phyloP scores from a whole-genome alignment of 1,140 invertebrate genomes.

The Apis cerana region DNA sequence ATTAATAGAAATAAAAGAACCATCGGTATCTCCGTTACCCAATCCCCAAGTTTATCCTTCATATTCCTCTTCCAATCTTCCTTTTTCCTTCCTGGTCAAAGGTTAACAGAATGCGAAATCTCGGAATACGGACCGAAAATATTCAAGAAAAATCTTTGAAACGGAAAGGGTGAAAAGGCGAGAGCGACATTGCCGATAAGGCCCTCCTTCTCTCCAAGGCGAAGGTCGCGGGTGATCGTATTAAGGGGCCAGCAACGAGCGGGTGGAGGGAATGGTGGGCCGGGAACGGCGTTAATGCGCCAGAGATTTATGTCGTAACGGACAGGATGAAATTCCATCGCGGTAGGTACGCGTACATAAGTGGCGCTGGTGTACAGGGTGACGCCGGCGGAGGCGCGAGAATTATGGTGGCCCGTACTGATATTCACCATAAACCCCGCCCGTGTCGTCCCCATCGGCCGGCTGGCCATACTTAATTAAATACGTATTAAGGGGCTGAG shows the following conservation, averaged over 20 bases:
- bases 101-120: constrained; percentile 8
- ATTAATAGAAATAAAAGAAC: no score
- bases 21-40: no score
- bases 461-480: constrained; percentile 75
- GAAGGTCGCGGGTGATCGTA: constrained; percentile 46
- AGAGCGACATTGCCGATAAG: neutral
- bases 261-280: constrained; percentile 12
- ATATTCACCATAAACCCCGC: constrained; percentile 71
- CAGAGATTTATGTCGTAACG: constrained; percentile 71
- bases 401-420: constrained; percentile 72
- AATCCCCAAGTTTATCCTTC: no score
- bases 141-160: neutral
- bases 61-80: no score
- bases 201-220: neutral
- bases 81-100: neutral
- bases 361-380: constrained; percentile 47
- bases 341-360: constrained; percentile 65
- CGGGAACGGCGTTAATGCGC: constrained; percentile 69
- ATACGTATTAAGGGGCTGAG: constrained; percentile 78
- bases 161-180: neutral
- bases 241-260: constrained; percentile 53
- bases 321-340: constrained; percentile 72
- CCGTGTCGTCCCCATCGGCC: constrained; percentile 50
- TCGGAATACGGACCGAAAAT: constrained; percentile 10
- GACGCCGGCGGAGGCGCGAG: constrained; percentile 65